These are phyloP conservation scores for Archegozetes longisetosus DNA, from an alignment of 1,140 invertebrate species.

Conservation along the genomic window DNA sequence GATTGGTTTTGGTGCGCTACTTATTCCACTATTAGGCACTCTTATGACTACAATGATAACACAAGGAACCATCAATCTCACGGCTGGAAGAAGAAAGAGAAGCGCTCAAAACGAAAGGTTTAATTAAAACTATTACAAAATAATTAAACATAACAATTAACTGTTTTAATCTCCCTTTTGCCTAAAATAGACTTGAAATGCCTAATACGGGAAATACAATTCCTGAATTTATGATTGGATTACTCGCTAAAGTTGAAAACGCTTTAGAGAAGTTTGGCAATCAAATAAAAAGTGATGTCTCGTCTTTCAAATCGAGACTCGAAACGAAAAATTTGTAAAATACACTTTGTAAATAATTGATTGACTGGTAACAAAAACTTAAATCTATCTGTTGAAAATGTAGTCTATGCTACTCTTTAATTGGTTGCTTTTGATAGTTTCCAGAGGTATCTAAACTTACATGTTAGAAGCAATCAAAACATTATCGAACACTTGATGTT, in stretches of 20 bases:
- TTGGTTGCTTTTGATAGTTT: no score
- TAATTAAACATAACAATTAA: no score
- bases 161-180: no score
- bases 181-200: neutral
- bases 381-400: no score
- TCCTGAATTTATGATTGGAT: neutral
- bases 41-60: conserved; percentile 17
- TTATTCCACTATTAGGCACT: conserved; percentile 12
- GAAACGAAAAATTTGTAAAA: neutral
- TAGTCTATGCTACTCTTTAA: no score
- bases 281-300: conserved; percentile 2
- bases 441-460: no score
- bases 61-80: conserved; percentile 14
- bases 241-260: neutral
- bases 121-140: neutral
- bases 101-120: neutral
- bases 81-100: conserved; percentile 11
- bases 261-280: conserved; percentile 4
- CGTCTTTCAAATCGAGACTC: neutral
- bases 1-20: conserved; percentile 17
- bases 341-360: no score
- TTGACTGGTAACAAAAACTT: no score
- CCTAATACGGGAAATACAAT: neutral
- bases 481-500: no score
- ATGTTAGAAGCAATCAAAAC: no score